Evolutionary conservation across 2,113 vertebrate genomes (phyloP).

Genomic region (Forbesichthys agassizii): DNA sequence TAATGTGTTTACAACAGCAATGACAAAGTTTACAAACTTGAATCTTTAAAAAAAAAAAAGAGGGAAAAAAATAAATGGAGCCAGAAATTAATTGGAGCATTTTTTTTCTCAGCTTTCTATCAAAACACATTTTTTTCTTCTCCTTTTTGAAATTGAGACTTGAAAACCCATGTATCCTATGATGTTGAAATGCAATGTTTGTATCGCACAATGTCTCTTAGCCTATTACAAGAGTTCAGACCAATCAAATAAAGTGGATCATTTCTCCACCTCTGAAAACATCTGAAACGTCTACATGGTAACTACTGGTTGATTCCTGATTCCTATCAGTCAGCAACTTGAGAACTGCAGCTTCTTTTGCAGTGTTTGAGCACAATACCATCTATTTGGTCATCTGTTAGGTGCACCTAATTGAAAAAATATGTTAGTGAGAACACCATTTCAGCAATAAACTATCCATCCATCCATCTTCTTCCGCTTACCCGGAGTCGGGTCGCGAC

Average conservation of each 20-base stretch:
- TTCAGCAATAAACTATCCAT: too few species aligned
- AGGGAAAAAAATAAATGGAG: conserved; percentile 56
- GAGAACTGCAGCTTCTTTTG: background rate
- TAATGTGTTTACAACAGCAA: conserved; percentile 79
- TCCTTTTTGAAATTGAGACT: conserved; percentile 79
- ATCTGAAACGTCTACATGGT: background rate
- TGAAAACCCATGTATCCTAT: conserved; percentile 82
- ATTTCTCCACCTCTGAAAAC: conserved; percentile 75
- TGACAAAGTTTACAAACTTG: conserved; percentile 79
- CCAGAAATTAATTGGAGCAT: conserved; percentile 68
- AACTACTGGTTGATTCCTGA: background rate
- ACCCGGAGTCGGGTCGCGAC: too few species aligned
- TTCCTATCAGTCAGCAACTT: background rate
- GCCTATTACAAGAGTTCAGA: conserved; percentile 86
- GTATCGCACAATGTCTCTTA: conserved; percentile 84
- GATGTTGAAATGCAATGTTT: conserved; percentile 79
- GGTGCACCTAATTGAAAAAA: too few species aligned
- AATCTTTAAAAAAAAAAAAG: conserved; percentile 71
- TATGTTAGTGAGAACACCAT: too few species aligned
- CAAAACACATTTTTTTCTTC: conserved; percentile 63
- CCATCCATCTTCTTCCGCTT: too few species aligned
- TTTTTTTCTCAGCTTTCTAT: conserved; percentile 64
- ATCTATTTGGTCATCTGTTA: too few species aligned
- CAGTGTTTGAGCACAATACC: background rate
- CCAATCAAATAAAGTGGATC: conserved; percentile 88